Evolutionary conservation across 2,797 vertebrate genomes (phyloP).

Genomic region (Malurus splendens): DNA sequence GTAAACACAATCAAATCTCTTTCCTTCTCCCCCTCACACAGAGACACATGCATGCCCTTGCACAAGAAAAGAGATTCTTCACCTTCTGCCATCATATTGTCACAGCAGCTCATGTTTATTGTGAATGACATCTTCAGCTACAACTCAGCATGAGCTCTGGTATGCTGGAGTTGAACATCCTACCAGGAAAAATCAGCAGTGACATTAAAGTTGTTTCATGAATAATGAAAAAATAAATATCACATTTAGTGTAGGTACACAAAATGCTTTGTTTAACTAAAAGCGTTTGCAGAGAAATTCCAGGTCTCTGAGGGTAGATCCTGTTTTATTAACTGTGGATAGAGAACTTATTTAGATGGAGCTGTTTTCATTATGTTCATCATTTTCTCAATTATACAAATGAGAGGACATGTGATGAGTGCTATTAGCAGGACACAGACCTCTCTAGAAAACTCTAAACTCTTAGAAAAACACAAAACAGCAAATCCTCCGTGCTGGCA

Average conservation of each 20-base stretch:
- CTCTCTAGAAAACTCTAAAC: background rate
- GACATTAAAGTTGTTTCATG: slow-evolving; percentile 47
- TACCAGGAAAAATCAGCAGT: slow-evolving; percentile 33
- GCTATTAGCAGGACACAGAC: background rate
- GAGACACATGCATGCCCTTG: background rate
- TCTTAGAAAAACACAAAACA: background rate
- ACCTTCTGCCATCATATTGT: slow-evolving; percentile 59
- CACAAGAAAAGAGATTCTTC: slow-evolving; percentile 56
- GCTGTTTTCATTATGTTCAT: slow-evolving; percentile 7
- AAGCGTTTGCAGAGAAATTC: slow-evolving; percentile 31
- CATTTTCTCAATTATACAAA: slow-evolving; percentile 39
- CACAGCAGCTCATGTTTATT: slow-evolving; percentile 63
- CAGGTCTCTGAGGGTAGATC: background rate
- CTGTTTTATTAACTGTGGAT: slow-evolving; percentile 18
- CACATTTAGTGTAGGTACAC: slow-evolving; percentile 13
- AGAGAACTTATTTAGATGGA: background rate
- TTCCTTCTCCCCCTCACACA: slow-evolving; percentile 10
- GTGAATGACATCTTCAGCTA: slow-evolving; percentile 66
- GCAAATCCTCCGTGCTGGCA: background rate
- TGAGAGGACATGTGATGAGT: background rate
- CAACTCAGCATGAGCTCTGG: slow-evolving; percentile 28
- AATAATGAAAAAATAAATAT: slow-evolving; percentile 64
- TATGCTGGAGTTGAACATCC: slow-evolving; percentile 31
- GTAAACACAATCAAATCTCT: slow-evolving; percentile 80
- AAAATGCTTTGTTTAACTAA: slow-evolving; percentile 57